phyloP scores from a whole-genome alignment of 2,888 invertebrate species.

The Leptothorax acervorum region DNA sequence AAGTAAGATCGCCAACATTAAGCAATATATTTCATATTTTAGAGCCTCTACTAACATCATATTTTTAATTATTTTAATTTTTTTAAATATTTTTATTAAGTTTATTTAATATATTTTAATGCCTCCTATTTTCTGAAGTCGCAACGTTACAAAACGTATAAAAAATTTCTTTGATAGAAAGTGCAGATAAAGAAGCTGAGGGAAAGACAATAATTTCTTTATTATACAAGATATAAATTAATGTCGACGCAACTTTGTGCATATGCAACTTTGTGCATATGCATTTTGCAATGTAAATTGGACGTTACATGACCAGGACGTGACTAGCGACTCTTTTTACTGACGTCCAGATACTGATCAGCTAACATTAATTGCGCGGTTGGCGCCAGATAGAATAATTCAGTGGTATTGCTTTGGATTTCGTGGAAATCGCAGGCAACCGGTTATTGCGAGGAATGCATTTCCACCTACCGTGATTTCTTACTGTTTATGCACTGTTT shows the following conservation, averaged over 20 bases:
- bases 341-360: conserved; percentile 27
- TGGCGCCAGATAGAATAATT: conserved; percentile 46
- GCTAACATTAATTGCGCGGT: conserved; percentile 29
- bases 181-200: background rate
- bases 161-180: background rate
- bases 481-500: conserved; percentile 40
- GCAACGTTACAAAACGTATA: background rate
- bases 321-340: conserved; percentile 24
- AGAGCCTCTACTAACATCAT: background rate
- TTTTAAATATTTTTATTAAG: background rate
- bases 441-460: conserved; percentile 48
- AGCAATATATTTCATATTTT: background rate
- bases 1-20: background rate
- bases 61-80: background rate
- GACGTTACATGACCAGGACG: conserved; percentile 12
- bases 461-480: conserved; percentile 39
- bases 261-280: conserved; percentile 27
- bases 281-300: conserved; percentile 43
- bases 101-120: background rate
- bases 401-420: conserved; percentile 28
- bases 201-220: conserved; percentile 6
- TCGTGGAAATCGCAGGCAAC: conserved; percentile 43
- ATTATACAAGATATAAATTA: conserved; percentile 16
- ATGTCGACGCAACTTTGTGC: background rate
- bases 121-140: background rate